A percentile compares a stretch with the other conserved stretches of the same genome.
Conservation (phyloP, 2,797 vertebrate species). For the Typhlichthys eigenmanni region DNA sequence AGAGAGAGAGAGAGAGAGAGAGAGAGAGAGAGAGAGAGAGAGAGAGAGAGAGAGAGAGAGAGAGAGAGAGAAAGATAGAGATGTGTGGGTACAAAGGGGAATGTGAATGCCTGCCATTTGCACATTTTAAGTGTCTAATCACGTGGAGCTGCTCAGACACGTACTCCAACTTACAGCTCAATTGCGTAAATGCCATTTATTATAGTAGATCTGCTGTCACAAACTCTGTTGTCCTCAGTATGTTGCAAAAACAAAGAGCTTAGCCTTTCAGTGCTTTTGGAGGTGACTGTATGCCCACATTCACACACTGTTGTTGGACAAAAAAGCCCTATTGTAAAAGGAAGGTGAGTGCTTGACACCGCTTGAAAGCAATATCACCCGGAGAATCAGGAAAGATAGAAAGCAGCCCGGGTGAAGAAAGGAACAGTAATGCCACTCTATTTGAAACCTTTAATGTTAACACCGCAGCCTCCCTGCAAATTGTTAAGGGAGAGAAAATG, state of each 20-base stretch:
- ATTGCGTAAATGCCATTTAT: slow-evolving; percentile 50
- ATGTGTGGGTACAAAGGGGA: background rate
- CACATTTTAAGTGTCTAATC: slow-evolving; percentile 42
- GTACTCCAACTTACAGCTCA: slow-evolving; percentile 47
- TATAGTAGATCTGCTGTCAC: background rate
- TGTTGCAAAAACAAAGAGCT: too few relatives aligned
- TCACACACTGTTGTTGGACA: background rate
- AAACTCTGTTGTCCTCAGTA: too few relatives aligned
- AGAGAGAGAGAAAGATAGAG: slow-evolving; percentile 4
- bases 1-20: too few relatives aligned
- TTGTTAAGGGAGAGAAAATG: too few relatives aligned
- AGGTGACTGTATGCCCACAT: background rate
- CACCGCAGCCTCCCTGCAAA: too few relatives aligned
- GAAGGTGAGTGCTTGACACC: background rate
- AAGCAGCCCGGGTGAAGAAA: too few relatives aligned
- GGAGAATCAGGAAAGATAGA: too few relatives aligned
- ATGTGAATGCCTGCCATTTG: slow-evolving; percentile 12
- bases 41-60: background rate
- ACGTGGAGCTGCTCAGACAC: slow-evolving; percentile 29
- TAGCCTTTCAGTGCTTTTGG: too few relatives aligned
- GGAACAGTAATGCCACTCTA: too few relatives aligned
- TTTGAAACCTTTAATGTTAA: too few relatives aligned
- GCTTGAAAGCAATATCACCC: too few relatives aligned
- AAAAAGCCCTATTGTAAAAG: background rate
- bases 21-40: background rate